A percentile compares a stretch with the other conserved stretches of the same genome.
These are phyloP conservation scores for Accipiter cooperii DNA, from an alignment of 2,113 vertebrate genomes.

Conservation along the genomic window DNA sequence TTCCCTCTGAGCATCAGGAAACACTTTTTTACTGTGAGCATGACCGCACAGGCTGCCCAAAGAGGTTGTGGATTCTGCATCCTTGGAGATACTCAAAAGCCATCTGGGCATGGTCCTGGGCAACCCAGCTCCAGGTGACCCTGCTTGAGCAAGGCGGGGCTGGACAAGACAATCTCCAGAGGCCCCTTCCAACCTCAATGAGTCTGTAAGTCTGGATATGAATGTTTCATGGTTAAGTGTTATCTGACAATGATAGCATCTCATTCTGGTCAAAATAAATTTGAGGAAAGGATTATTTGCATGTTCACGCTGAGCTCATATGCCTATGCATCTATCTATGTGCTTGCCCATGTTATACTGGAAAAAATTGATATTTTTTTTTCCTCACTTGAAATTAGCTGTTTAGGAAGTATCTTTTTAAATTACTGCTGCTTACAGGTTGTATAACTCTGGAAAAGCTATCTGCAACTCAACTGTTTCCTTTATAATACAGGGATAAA, in stretches of 20 bases:
- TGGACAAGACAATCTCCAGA: neutral
- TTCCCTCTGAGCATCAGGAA: neutral
- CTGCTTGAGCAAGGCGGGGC: neutral
- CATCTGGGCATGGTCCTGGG: neutral
- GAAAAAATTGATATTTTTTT: neutral
- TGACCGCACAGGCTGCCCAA: neutral
- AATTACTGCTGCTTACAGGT: neutral
- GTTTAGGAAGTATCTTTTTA: neutral
- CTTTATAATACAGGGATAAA: neutral
- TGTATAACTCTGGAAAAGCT: neutral
- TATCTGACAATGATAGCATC: neutral
- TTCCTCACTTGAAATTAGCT: neutral
- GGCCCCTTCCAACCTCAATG: neutral
- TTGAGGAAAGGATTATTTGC: neutral
- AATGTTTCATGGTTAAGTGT: accelerated
- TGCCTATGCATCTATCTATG: neutral
- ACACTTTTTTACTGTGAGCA: neutral
- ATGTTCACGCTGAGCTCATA: neutral
- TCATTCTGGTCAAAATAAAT: neutral
- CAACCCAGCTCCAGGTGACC: neutral
- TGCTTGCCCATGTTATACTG: neutral
- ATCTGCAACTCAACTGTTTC: neutral
- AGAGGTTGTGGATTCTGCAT: neutral
- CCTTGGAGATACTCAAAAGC: neutral
- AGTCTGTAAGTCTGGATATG: neutral